Evolutionary conservation across 1,140 invertebrate genomes (phyloP), one percentile per base, ranked within the genome.

Genomic region (Triops cancriformis): DNA sequence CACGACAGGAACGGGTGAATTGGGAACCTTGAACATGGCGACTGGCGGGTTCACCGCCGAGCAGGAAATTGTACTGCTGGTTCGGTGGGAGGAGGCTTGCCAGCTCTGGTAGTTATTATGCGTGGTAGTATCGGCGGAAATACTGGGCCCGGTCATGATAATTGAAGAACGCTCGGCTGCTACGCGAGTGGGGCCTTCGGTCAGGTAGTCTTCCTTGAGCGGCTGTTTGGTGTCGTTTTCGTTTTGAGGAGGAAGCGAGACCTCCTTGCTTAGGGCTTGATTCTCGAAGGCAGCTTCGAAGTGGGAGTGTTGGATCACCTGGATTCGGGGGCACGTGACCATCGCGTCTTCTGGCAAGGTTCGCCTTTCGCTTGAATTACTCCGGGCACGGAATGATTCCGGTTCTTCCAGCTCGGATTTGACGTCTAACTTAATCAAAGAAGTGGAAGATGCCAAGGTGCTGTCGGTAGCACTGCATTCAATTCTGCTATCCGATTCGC

Each of bases 1-100:
- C 26, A 78, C 77, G 42, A 73, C 26, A 10, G 77, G 64, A n/a
- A 73, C 43, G 73, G 77, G 73, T 18, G 37, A 64, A 64, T 64
- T 64, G 51, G 51, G 51, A 64, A 64, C 51, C 51, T 64, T 64
- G 51, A 64, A 64, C 10, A 14, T 64, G 51, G 51, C 51, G 6
- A 64, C 51, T 64, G 51, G 14, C 51, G 51, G 14, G 51, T 64
- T 64, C 10, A n/a, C 51, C 51, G 18, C 14, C 0, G 18, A 64
- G 14, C 51, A 64, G 51, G 51, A 64, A 64, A 23, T 23, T 64
- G 51, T 64, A 64, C 51, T 64, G 23, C 51, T 64, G 6, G 18
- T 18, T 12, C 51, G 10, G 23, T 23, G 5, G 23, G 51, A 64
- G 9, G 51, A 64, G 18, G 51, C 51, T 64, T 64, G 14, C 51